Percentiles rank a stretch among this genome's conserved stretches.
These are phyloP conservation scores for Caenorhabditis inopinata DNA, from an alignment of 1,140 invertebrate species.

Conservation along the genomic window DNA sequence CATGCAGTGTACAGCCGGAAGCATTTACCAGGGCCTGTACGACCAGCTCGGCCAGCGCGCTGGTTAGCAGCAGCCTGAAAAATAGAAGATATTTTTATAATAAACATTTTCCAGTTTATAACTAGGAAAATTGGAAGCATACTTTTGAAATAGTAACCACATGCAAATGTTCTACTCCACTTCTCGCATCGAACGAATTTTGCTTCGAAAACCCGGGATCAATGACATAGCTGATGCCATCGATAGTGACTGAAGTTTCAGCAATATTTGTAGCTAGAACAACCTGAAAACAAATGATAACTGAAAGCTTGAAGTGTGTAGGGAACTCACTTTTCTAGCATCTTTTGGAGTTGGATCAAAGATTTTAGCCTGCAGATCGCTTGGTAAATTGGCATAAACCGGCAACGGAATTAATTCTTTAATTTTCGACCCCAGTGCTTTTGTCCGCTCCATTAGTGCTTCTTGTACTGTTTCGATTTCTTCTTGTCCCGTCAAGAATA, in stretches of 20 bases:
- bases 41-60: constrained; percentile 83
- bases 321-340: constrained; percentile 75
- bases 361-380: constrained; percentile 97
- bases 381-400: constrained; percentile 96
- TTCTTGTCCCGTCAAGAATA: constrained; percentile 82
- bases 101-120: background rate
- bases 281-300: constrained; percentile 71
- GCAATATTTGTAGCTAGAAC: constrained; percentile 98
- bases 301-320: background rate
- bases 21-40: constrained; percentile 90
- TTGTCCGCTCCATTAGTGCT: constrained; percentile 58
- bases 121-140: background rate
- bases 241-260: constrained; percentile 97
- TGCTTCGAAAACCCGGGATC: constrained; percentile 99
- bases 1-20: constrained; percentile 94
- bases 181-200: constrained; percentile 95
- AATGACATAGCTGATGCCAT: constrained; percentile 98
- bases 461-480: constrained; percentile 63
- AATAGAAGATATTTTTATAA: background rate
- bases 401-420: constrained; percentile 89
- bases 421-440: constrained; percentile 81
- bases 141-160: constrained; percentile 93
- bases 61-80: constrained; percentile 84
- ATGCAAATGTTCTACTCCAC: constrained; percentile 95
- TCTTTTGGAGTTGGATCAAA: constrained; percentile 92